These are phyloP conservation scores for Ursus arctos DNA, from an alignment of 2,113 vertebrate genomes.

Conservation along the genomic window DNA sequence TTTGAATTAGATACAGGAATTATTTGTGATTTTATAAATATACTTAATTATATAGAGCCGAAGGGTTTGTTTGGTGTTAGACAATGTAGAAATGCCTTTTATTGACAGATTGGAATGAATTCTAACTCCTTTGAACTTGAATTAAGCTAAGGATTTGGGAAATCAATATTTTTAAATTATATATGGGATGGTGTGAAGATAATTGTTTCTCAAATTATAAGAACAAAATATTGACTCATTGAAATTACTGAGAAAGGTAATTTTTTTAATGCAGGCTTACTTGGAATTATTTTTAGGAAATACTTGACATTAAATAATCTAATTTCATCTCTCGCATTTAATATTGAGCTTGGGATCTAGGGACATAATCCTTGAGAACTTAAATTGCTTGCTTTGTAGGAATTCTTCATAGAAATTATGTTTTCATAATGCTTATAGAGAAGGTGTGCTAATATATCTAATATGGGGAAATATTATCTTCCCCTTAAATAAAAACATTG, in stretches of 20 bases:
- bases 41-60: neutral
- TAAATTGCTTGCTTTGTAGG: neutral
- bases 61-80: neutral
- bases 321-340: neutral
- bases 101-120: neutral
- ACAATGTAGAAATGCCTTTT: neutral
- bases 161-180: neutral
- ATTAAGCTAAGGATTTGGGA: slow-evolving; percentile 7
- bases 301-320: neutral
- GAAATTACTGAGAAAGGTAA: neutral
- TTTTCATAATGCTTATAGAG: neutral
- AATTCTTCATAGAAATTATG: slow-evolving; percentile 20
- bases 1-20: neutral
- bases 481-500: neutral
- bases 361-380: neutral
- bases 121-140: neutral
- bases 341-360: neutral
- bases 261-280: neutral
- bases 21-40: neutral
- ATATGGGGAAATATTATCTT: neutral
- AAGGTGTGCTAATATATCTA: neutral
- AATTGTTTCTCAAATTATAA: slow-evolving; percentile 22
- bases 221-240: neutral
- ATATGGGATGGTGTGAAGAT: neutral
- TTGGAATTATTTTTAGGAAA: slow-evolving; percentile 41